Percentiles rank a stretch among this genome's conserved stretches.
Evolutionary conservation across 2,888 invertebrate genomes (phyloP).

Genomic region (Orthonychiurus folsomi): DNA sequence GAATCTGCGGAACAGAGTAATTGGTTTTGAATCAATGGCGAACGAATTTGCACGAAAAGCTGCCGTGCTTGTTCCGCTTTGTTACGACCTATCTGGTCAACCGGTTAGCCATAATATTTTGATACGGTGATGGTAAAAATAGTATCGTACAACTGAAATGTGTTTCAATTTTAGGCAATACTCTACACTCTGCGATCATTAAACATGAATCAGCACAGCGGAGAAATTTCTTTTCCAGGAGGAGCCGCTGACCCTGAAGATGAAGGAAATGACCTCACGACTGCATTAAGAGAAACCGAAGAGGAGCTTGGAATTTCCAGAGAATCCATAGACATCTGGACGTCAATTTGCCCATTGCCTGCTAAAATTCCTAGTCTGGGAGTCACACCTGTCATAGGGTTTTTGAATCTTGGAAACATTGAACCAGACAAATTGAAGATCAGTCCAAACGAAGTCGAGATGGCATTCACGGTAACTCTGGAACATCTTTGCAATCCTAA

Average conservation of each 20-base stretch:
- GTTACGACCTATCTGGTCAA: slow-evolving; percentile 53
- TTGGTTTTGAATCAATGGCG: slow-evolving; percentile 16
- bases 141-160: too few species aligned
- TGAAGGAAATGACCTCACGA: slow-evolving; percentile 55
- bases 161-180: too few species aligned
- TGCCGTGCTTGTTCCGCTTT: slow-evolving; percentile 74
- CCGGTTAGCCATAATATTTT: too few species aligned
- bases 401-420: slow-evolving; percentile 47
- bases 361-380: slow-evolving; percentile 46
- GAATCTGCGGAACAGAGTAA: slow-evolving; percentile 12
- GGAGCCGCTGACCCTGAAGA: slow-evolving; percentile 48
- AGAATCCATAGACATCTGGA: slow-evolving; percentile 59
- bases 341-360: slow-evolving; percentile 28
- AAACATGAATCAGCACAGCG: slow-evolving; percentile 59
- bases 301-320: slow-evolving; percentile 69
- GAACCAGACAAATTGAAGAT: slow-evolving; percentile 52
- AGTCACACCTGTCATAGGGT: slow-evolving; percentile 65
- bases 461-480: slow-evolving; percentile 62
- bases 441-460: slow-evolving; percentile 63
- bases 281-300: slow-evolving; percentile 72
- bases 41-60: slow-evolving; percentile 48
- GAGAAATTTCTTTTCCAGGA: slow-evolving; percentile 79
- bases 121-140: too few species aligned
- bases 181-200: slow-evolving; percentile 71
- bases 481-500: slow-evolving; percentile 54